Evolutionary conservation across 2,888 invertebrate species (phyloP).

Genomic region (Lapara coniferarum): DNA sequence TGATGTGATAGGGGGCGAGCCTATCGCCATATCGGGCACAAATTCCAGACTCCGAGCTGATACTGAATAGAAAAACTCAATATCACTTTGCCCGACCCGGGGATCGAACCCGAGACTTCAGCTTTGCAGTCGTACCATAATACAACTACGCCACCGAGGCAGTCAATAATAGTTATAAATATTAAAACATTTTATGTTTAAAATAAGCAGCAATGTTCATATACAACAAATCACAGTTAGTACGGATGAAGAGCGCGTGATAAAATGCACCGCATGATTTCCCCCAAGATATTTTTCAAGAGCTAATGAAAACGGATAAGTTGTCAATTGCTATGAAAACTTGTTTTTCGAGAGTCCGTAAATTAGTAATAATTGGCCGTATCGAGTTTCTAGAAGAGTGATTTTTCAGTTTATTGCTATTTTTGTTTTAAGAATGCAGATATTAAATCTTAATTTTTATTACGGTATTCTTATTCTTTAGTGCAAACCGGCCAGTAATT

Average conservation of each 20-base stretch:
- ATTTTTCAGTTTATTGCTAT: not conserved
- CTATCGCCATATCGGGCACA: too few species aligned
- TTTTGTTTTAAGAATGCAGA: slow-evolving; percentile 3
- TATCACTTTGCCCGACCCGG: too few species aligned
- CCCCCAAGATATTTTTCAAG: slow-evolving; percentile 46
- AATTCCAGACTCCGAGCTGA: too few species aligned
- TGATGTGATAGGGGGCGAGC: too few species aligned
- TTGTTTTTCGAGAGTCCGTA: slow-evolving; percentile 49
- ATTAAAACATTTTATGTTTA: not conserved
- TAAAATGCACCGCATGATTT: slow-evolving; percentile 53
- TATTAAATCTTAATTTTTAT: not conserved
- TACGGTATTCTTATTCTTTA: not conserved
- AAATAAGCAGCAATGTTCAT: not conserved
- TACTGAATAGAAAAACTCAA: too few species aligned
- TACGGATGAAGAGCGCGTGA: slow-evolving; percentile 45
- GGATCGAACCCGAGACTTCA: too few species aligned
- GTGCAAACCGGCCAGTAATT: not conserved
- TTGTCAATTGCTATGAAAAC: slow-evolving; percentile 50
- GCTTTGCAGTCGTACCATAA: too few species aligned
- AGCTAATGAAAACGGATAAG: slow-evolving; percentile 47
- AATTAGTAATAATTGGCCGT: slow-evolving; percentile 38
- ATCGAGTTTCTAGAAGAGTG: slow-evolving; percentile 34
- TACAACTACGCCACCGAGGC: too few species aligned
- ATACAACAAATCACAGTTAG: not conserved
- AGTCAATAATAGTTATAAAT: too few species aligned